Evolutionary conservation across 2,113 vertebrate genomes (phyloP).

Genomic region (Nothocercus nigrocapillus): DNA sequence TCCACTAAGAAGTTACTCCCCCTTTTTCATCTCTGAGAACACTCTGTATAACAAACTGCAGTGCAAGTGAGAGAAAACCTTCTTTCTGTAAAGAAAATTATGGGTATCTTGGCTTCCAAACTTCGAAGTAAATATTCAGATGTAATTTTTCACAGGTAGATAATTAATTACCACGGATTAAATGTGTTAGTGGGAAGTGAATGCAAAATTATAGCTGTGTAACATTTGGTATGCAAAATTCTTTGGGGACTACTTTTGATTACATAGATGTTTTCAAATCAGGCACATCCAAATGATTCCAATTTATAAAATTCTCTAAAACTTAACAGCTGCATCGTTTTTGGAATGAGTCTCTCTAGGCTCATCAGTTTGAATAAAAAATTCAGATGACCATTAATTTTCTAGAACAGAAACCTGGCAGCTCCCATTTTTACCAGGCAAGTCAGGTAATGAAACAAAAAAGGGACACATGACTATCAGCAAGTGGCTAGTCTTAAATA

Average conservation of each 20-base stretch:
- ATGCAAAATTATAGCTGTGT: slow-evolving; percentile 26
- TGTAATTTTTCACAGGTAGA: slow-evolving; percentile 23
- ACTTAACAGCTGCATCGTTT: slow-evolving; percentile 84
- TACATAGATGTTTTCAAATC: slow-evolving; percentile 61
- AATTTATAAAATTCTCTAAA: slow-evolving; percentile 79
- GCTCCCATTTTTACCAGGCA: slow-evolving; percentile 16
- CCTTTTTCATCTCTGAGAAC: background rate
- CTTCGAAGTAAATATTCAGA: slow-evolving; percentile 11
- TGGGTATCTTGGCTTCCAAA: background rate
- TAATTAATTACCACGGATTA: slow-evolving; percentile 52
- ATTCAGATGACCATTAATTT: slow-evolving; percentile 82
- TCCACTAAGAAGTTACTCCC: background rate
- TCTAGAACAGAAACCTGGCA: slow-evolving; percentile 77
- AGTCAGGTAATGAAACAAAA: background rate
- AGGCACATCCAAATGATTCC: slow-evolving; percentile 61
- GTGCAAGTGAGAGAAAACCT: background rate
- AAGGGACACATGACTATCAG: background rate
- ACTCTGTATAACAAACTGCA: background rate
- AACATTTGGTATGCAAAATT: slow-evolving; percentile 75
- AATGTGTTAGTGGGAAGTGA: background rate
- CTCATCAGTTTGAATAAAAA: slow-evolving; percentile 76
- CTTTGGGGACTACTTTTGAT: slow-evolving; percentile 62
- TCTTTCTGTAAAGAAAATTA: background rate
- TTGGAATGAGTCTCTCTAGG: slow-evolving; percentile 79
- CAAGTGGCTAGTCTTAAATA: background rate